Evolutionary conservation across 2,113 vertebrate genomes (phyloP), one percentile per base, ranked within the genome.

Genomic region (Platichthys flesus): DNA sequence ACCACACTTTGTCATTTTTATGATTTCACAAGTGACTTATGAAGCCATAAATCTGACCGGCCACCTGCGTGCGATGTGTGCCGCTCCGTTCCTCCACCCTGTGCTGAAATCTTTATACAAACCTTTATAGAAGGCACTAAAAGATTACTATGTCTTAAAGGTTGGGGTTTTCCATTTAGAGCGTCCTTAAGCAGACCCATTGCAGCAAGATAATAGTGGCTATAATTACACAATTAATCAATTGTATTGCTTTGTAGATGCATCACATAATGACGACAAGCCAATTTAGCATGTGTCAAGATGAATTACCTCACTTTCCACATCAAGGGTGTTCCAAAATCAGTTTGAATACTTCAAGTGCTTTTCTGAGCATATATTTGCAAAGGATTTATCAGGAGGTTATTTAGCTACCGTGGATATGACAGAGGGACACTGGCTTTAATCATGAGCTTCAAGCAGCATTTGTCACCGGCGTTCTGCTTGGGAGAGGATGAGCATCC

Each of bases 171-270:
- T 82, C 63, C 69, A 54, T 83, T 86, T 71, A 66, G 14, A 78
- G 76, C 59, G 65, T 69, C 84, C 75, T 83, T 42, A 47, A 76
- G 67, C 78, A 45, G 62, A 74, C 64, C 70, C 72, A 61, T 45
- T 60, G 78, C 75, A 59, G 76, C 62, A 4, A 71, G 77, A 84
- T 76, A 76, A 74, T 73, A 77, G 64, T 66, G 62, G 65, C 74
- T 71, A 67, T 91, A 91, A 90, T 91, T 90, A 81, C 75, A 80
- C 82, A 74, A 90, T 90, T 87, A 88, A 92, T 90, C 90, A 90
- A 76, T 90, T 26, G 52, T 47, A 79, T 86, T 85, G 85, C 81
- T 89, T 90, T 84, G 74, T 62, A 65, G 76, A 90, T 78, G 70
- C 77, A 72, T 72, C 70, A 26, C 79, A 47, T 76, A 74, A 87